Percentiles rank a stretch among this genome's conserved stretches.
Conservation (phyloP, 1,140 invertebrate genomes). For the Episyrphus balteatus region DNA sequence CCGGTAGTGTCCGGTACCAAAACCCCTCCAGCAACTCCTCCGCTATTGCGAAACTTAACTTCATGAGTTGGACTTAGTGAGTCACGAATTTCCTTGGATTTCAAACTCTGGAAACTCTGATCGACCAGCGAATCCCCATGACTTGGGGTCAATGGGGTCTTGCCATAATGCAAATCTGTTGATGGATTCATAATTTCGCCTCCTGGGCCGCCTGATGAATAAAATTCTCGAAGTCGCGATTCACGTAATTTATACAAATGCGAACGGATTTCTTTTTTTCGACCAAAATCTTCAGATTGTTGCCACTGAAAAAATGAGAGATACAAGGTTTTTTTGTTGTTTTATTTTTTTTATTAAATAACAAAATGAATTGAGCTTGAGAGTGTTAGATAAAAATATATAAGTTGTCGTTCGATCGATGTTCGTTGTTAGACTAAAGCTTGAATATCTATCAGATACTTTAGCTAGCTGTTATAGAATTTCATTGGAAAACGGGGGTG, state of each 20-base stretch:
- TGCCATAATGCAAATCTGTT: conserved; percentile 20
- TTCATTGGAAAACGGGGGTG: no score
- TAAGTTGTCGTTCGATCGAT: no score
- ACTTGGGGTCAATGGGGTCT: conserved; percentile 37
- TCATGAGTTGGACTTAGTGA: conserved; percentile 57
- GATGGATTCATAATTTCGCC: conserved; percentile 37
- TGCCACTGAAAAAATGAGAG: conserved; percentile 54
- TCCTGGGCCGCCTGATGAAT: conserved; percentile 36
- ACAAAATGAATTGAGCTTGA: no score
- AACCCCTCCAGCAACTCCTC: conserved; percentile 17
- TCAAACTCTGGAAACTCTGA: conserved; percentile 62
- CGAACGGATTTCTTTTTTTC: conserved; percentile 71
- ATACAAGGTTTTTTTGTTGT: not conserved
- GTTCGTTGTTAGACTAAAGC: no score
- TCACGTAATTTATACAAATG: conserved; percentile 73
- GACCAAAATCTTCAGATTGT: conserved; percentile 71
- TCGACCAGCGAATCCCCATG: conserved; percentile 57
- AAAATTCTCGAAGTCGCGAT: conserved; percentile 58
- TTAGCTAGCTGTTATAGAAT: no score
- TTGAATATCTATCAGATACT: no score
- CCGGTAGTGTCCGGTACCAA: conserved; percentile 33
- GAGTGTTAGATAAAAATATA: no score
- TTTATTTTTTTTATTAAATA: no score
- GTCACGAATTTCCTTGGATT: conserved; percentile 63
- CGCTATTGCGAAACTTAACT: conserved; percentile 21